Percentiles rank a stretch among this genome's conserved stretches.
Conservation (phyloP, 2,113 vertebrate genomes). For the Promerops cafer region DNA sequence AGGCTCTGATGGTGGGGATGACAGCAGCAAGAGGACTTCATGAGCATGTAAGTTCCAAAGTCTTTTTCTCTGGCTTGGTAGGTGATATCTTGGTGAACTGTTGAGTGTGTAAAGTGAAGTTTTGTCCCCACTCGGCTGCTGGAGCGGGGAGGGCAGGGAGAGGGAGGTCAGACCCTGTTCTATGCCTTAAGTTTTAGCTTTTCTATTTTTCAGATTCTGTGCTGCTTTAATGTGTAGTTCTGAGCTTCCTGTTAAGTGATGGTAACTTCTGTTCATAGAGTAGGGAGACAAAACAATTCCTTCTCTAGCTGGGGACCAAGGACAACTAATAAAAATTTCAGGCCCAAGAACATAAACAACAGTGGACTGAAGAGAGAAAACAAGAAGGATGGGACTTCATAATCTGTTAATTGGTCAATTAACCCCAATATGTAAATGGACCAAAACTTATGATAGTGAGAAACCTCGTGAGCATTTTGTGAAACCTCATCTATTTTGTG, state of each 20-base stretch:
- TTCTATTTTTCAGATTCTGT: not conserved
- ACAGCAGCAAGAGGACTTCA: not conserved
- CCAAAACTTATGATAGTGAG: not conserved
- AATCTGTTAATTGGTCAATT: not conserved
- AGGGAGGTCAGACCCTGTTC: not conserved
- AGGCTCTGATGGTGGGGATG: fast-evolving
- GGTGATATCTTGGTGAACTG: fast-evolving
- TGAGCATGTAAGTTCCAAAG: fast-evolving
- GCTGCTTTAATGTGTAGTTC: not conserved
- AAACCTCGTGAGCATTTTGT: not conserved
- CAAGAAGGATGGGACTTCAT: not conserved
- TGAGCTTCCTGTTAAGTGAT: not conserved
- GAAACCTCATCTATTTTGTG: not conserved
- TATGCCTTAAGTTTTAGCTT: not conserved
- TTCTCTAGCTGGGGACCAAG: not conserved
- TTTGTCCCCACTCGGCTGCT: fast-evolving
- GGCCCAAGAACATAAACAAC: not conserved
- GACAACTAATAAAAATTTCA: not conserved
- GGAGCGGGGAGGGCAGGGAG: no score
- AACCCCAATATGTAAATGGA: not conserved
- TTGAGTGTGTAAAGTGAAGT: not conserved
- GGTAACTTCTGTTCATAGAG: not conserved
- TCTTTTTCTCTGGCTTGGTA: not conserved
- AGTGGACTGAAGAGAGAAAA: not conserved
- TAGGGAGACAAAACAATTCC: not conserved